phyloP scores from a whole-genome alignment of 2,113 vertebrate species.

The Colaptes auratus region DNA sequence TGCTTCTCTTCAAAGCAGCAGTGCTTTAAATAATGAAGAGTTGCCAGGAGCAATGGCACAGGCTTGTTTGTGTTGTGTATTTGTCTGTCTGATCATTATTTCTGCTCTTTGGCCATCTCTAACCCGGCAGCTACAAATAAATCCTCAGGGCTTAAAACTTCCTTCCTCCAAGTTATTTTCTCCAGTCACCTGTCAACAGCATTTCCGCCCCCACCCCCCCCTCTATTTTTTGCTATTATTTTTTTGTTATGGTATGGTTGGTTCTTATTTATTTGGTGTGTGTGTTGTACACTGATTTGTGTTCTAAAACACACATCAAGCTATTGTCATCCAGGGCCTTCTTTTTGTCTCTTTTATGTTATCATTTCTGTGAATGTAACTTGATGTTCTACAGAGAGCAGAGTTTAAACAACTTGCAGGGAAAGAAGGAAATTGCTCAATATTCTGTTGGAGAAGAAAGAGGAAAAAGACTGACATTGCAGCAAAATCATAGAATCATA shows the following conservation, averaged over 20 bases:
- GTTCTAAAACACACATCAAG: neutral
- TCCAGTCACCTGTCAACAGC: neutral
- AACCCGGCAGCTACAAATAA: constrained; percentile 14
- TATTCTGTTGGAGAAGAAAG: neutral
- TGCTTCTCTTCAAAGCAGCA: neutral
- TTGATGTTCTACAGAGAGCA: neutral
- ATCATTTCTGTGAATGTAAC: neutral
- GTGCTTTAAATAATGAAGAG: constrained; percentile 52
- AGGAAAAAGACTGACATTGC: neutral
- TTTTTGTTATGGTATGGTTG: neutral
- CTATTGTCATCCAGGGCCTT: neutral
- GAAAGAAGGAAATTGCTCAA: neutral
- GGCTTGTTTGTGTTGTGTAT: constrained; percentile 25
- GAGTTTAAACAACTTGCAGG: neutral
- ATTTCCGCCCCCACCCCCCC: neutral
- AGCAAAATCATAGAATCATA: neutral
- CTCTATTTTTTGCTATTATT: neutral
- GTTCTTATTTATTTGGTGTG: neutral
- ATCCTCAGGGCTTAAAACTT: constrained; percentile 36
- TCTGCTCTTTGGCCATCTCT: constrained; percentile 18
- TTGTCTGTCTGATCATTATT: constrained; percentile 52
- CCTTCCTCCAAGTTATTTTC: constrained; percentile 33
- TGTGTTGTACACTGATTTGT: neutral
- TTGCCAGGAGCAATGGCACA: constrained; percentile 32
- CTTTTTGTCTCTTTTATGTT: neutral